Conservation (phyloP, 2,797 vertebrate species). For the Parotocinclus haroldoi region DNA sequence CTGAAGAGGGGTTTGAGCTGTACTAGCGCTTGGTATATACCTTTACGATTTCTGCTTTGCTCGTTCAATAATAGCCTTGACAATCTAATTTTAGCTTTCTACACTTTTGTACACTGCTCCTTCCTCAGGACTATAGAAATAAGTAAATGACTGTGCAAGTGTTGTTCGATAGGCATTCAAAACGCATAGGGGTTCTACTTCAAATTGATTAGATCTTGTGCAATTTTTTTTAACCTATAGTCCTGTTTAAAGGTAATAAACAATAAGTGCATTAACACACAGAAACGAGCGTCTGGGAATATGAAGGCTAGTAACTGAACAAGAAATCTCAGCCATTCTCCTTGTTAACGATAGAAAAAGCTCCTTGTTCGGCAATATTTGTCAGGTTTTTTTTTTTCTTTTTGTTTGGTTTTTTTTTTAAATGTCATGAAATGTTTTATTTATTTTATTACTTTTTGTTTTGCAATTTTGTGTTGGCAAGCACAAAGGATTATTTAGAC, state of each 20-base stretch:
- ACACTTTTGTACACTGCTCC: slow-evolving; percentile 41
- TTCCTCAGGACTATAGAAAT: slow-evolving; percentile 30
- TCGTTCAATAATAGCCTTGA: slow-evolving; percentile 48
- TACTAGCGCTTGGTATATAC: slow-evolving; percentile 1
- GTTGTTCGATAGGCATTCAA: slow-evolving; percentile 24
- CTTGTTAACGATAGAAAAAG: too few relatives aligned
- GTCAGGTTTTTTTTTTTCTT: neutral
- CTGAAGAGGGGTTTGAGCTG: too few relatives aligned
- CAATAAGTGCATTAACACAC: neutral
- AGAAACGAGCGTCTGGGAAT: too few relatives aligned
- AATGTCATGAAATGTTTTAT: slow-evolving; percentile 18
- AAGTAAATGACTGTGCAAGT: slow-evolving; percentile 16
- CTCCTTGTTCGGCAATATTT: too few relatives aligned
- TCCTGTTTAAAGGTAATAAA: neutral
- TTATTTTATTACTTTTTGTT: slow-evolving; percentile 37
- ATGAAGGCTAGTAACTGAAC: too few relatives aligned
- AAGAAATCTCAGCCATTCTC: too few relatives aligned
- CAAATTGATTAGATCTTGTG: neutral
- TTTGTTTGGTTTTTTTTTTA: slow-evolving; percentile 17
- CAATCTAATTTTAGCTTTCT: slow-evolving; percentile 42
- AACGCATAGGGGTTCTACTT: neutral
- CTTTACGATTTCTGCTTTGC: slow-evolving; percentile 27
- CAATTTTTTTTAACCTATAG: slow-evolving; percentile 6
- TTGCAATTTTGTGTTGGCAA: slow-evolving; percentile 57
- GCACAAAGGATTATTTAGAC: slow-evolving; percentile 73